Conservation (phyloP, 2,113 vertebrate genomes). For the Trichechus manatus region DNA sequence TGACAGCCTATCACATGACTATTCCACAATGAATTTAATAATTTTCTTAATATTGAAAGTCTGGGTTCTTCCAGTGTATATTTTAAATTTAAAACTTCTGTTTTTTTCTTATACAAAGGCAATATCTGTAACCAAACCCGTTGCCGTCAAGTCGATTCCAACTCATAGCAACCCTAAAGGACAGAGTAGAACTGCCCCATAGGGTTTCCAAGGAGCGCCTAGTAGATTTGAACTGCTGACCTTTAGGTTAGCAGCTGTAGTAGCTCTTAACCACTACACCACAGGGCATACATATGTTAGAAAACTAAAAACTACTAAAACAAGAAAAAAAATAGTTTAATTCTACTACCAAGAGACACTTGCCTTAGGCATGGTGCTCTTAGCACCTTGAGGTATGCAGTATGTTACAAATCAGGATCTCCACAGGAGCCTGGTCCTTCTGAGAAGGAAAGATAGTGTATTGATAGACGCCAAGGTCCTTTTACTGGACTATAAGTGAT, state of each 20-base stretch:
- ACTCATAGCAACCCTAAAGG: no score
- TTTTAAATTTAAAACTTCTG: neutral
- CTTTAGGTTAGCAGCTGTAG: no score
- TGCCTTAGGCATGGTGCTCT: neutral
- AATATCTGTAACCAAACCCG: neutral
- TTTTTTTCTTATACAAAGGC: conserved; percentile 26
- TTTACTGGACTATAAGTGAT: neutral
- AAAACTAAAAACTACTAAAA: conserved; percentile 25
- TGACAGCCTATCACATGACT: conserved; percentile 3
- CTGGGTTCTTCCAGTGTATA: neutral
- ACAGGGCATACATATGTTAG: neutral
- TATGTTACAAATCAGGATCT: conserved; percentile 7
- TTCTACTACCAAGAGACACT: neutral
- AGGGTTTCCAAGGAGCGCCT: no score
- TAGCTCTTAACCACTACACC: no score
- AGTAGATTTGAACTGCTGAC: no score
- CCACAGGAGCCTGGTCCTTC: neutral
- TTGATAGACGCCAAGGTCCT: neutral
- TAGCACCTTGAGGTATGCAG: neutral
- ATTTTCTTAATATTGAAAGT: conserved; percentile 17
- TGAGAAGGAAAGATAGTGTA: neutral
- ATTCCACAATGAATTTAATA: conserved; percentile 40
- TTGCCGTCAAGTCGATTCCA: no score
- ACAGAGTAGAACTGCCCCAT: no score
- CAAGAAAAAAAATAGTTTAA: conserved; percentile 42